Conservation (phyloP, 1,140 invertebrate genomes). For the Sycophaga agraensis region DNA sequence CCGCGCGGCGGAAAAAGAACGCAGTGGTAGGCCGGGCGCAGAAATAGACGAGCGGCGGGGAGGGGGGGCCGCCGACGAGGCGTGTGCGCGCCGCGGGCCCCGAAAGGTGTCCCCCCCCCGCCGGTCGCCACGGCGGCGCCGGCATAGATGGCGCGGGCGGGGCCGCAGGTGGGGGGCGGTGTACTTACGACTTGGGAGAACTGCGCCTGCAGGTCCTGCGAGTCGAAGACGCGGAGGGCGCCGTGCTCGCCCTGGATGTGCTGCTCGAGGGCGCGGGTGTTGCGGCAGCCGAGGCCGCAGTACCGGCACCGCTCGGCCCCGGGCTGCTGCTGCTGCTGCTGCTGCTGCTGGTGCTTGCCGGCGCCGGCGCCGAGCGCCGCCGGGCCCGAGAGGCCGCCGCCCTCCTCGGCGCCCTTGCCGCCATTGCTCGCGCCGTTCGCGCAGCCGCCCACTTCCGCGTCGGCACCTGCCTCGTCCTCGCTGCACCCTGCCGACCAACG, state of each 20-base stretch:
- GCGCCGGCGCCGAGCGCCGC: no score
- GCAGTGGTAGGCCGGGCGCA: no score
- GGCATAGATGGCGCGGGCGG: no score
- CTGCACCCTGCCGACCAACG: slow-evolving; percentile 44
- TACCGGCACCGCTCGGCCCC: slow-evolving; percentile 49
- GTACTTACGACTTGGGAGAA: slow-evolving; percentile 55
- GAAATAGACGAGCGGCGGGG: no score
- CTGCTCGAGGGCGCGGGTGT: slow-evolving; percentile 51
- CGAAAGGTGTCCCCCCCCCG: no score
- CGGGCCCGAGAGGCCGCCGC: not conserved
- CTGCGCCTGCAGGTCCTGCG: slow-evolving; percentile 53
- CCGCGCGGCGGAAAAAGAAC: not conserved
- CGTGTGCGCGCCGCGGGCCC: no score
- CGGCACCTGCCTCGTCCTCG: slow-evolving; percentile 55
- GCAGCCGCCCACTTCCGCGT: slow-evolving; percentile 53
- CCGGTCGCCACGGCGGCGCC: no score
- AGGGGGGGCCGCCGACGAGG: no score
- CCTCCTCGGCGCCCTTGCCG: slow-evolving; percentile 22
- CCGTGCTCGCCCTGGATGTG: slow-evolving; percentile 53
- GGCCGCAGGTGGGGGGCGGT: no score
- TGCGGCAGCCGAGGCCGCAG: slow-evolving; percentile 52
- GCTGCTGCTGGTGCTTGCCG: not conserved
- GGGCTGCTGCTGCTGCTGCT: slow-evolving; percentile 17
- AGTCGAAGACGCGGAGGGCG: slow-evolving; percentile 47
- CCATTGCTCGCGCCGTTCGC: slow-evolving; percentile 45